A percentile compares a stretch with the other conserved stretches of the same genome.
Conservation (phyloP, 2,113 vertebrate genomes). For the Bos indicus region DNA sequence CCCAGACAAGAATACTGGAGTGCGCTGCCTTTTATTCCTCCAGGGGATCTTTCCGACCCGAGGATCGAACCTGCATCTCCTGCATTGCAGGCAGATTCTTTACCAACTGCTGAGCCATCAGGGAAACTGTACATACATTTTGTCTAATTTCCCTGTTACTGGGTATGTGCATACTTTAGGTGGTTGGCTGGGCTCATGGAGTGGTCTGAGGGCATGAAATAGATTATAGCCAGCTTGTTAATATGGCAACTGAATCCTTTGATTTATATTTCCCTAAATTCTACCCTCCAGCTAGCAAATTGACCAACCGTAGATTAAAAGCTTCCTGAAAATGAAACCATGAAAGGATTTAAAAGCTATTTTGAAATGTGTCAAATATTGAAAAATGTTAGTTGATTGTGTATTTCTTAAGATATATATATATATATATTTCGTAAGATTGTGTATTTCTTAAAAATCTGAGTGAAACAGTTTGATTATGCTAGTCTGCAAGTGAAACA, state of each 20-base stretch:
- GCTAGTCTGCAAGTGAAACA: not conserved
- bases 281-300: not conserved
- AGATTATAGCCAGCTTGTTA: not conserved
- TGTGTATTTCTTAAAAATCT: slow-evolving; percentile 6
- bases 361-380: not conserved
- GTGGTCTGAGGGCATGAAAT: not conserved
- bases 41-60: not conserved
- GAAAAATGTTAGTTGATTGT: not conserved
- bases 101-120: not conserved
- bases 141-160: not conserved
- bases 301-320: not conserved
- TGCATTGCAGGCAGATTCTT: not conserved
- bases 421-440: not conserved
- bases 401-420: not conserved
- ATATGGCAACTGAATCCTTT: not conserved
- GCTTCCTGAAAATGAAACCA: not conserved
- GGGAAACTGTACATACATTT: not conserved
- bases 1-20: not conserved
- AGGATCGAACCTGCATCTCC: not conserved
- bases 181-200: not conserved
- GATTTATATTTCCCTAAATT: not conserved
- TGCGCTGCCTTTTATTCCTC: not conserved
- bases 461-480: slow-evolving; percentile 13
- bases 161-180: not conserved
- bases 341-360: slow-evolving; percentile 31